Evolutionary conservation across 2,888 invertebrate genomes (phyloP).

Genomic region (Mythimna loreyi): DNA sequence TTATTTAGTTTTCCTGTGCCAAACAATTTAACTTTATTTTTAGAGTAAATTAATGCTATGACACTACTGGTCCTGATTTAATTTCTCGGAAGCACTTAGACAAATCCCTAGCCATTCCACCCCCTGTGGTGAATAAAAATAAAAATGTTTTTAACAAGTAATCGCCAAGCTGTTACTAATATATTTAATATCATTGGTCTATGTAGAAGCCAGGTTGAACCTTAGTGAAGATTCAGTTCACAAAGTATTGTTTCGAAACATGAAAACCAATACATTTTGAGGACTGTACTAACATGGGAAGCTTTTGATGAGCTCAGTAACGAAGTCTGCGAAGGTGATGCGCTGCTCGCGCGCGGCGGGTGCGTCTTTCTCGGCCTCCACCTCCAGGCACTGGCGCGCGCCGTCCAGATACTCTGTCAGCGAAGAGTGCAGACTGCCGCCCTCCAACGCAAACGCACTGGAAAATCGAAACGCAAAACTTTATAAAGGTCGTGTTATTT

Average conservation of each 20-base stretch:
- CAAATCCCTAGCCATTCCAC: too few relatives aligned
- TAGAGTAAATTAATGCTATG: too few relatives aligned
- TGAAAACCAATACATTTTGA: background rate
- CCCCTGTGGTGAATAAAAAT: too few relatives aligned
- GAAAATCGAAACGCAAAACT: background rate
- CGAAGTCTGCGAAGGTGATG: slow-evolving; percentile 98
- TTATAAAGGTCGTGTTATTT: background rate
- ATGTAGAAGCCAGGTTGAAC: too few relatives aligned
- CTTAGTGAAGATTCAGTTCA: background rate
- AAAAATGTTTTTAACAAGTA: too few relatives aligned
- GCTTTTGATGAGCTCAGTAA: slow-evolving; percentile 97
- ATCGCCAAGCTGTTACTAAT: too few relatives aligned
- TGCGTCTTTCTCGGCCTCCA: slow-evolving; percentile 98
- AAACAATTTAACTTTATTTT: too few relatives aligned
- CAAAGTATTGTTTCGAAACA: background rate
- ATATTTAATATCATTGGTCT: too few relatives aligned
- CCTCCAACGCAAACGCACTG: slow-evolving; percentile 96
- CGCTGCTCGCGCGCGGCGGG: slow-evolving; percentile 97
- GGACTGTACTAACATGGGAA: slow-evolving; percentile 93
- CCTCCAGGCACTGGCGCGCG: slow-evolving; percentile 96
- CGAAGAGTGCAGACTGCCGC: slow-evolving; percentile 95
- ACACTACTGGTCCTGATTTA: too few relatives aligned
- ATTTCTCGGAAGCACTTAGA: too few relatives aligned
- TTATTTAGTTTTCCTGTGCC: too few relatives aligned
- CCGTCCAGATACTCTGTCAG: slow-evolving; percentile 99